Evolutionary conservation across 2,113 vertebrate genomes (phyloP).

Genomic region (Erythrocercus mccallii): DNA sequence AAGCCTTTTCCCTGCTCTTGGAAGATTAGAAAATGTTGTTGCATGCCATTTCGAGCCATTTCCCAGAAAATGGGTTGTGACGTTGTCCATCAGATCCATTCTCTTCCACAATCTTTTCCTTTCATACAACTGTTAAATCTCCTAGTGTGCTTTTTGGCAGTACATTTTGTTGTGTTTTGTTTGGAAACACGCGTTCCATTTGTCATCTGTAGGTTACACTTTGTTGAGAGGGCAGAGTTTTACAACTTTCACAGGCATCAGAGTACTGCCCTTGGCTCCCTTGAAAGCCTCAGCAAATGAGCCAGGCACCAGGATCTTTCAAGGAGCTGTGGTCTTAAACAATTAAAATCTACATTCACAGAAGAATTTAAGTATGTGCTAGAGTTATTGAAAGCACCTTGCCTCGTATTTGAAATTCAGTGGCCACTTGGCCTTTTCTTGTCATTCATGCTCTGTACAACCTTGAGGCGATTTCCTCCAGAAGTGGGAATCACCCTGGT

Average conservation of each 20-base stretch:
- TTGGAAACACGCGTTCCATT: background rate
- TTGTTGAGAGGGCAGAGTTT: background rate
- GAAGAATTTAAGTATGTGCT: background rate
- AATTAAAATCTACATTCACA: background rate
- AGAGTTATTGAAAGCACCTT: background rate
- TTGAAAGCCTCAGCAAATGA: background rate
- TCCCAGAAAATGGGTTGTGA: background rate
- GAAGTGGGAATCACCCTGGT: background rate
- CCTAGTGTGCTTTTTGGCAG: background rate
- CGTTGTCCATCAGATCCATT: background rate
- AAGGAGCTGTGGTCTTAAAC: rapidly evolving
- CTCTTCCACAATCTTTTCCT: background rate
- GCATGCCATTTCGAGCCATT: background rate
- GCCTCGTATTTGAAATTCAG: background rate
- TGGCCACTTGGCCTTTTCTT: background rate
- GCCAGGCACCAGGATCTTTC: background rate
- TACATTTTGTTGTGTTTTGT: background rate
- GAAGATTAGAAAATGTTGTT: background rate
- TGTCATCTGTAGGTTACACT: background rate
- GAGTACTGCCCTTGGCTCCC: background rate
- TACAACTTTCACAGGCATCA: background rate
- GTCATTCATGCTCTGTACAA: background rate
- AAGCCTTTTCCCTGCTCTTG: background rate
- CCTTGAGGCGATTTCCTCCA: background rate
- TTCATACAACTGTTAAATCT: background rate